Base-by-base conservation (phyloP, 2,797 vertebrate species). In the Pangasius djambal region DNA sequence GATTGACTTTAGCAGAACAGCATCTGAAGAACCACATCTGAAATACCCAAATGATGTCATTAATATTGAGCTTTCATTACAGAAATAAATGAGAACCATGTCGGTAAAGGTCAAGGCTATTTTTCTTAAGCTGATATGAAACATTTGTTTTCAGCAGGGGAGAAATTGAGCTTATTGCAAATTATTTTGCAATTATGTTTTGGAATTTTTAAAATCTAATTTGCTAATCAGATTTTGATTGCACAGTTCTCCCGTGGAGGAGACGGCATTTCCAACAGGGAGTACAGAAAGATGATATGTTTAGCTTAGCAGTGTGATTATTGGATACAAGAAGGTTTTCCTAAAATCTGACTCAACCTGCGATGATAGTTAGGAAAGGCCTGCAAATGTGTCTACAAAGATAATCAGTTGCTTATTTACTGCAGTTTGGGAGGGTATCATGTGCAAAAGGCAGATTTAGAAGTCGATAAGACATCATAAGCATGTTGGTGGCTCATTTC, bases 121-220 rank as follows among this genome's bases (percentile, higher is more conserved):
- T 83, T 89, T 67, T 89, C 77, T 67, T 40, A 61, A 72, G 65
- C 44, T 75, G 55, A 86, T 89, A 70, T 61, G 83, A 92, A 87
- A 92, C 72, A 78, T 92, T 91, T 89, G 61, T 88, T 86, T 88
- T 83, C 90, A 52, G 87, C 59, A 25, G 77, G 78, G 31, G 83
- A 50, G 37, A 74, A 81, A 90, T 79, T 25, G 25, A 86, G 88
- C 92, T 92, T 90, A 48, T 48, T 48, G 48, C 48, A 59, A 91
- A 88, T 93, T 92, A 92, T 91, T 89, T 86, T 40, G 63, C 89
- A 90, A 91, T 90, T 91, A 92, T 88, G 85, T 86, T 79, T 74
- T 83, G 34, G 77, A 87, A 87, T 92, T 50, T 69, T 88, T 90
- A 44, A 65, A 89, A 89, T 91, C 87, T 67, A 88, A 90, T 91